A percentile compares a stretch with the other conserved stretches of the same genome.
Conservation (phyloP, 2,797 vertebrate species). For the Phalloptychus januarius region DNA sequence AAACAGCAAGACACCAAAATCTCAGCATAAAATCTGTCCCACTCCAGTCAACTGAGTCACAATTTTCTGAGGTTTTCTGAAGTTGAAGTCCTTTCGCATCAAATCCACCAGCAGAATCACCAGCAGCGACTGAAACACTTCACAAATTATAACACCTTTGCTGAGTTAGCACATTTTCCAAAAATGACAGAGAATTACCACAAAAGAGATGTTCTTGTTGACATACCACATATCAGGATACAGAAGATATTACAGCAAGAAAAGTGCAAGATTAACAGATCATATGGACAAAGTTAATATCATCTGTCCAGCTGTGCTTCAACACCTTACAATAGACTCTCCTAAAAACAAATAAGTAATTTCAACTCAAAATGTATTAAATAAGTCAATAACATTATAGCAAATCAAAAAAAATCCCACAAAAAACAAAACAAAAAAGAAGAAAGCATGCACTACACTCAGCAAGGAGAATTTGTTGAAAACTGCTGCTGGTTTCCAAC, state of each 20-base stretch:
- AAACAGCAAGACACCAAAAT: constrained; percentile 6
- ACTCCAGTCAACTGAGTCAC: constrained; percentile 4
- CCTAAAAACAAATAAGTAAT: constrained; percentile 21
- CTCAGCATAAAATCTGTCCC: constrained; percentile 4
- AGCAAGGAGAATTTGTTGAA: constrained; percentile 62
- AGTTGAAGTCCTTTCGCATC: not conserved
- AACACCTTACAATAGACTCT: constrained; percentile 3
- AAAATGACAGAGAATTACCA: constrained; percentile 35
- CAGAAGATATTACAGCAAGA: constrained; percentile 33
- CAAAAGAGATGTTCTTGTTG: constrained; percentile 17
- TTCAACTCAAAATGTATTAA: constrained; percentile 38
- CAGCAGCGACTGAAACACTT: constrained; percentile 34
- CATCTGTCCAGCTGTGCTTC: constrained; percentile 8
- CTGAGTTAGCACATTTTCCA: constrained; percentile 19
- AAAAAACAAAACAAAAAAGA: constrained; percentile 8
- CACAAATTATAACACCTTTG: constrained; percentile 18
- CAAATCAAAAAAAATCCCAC: constrained; percentile 1
- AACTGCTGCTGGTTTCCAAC: constrained; percentile 74
- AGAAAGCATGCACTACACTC: constrained; percentile 22
- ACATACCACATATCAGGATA: constrained; percentile 20
- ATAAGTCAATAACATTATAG: constrained; percentile 35
- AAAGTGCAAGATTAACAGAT: constrained; percentile 24
- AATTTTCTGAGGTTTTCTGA: constrained; percentile 14
- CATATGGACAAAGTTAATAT: constrained; percentile 17
- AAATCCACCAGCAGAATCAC: constrained; percentile 1